Base-by-base conservation (phyloP, 2,113 vertebrate genomes). In the Poecile atricapillus region DNA sequence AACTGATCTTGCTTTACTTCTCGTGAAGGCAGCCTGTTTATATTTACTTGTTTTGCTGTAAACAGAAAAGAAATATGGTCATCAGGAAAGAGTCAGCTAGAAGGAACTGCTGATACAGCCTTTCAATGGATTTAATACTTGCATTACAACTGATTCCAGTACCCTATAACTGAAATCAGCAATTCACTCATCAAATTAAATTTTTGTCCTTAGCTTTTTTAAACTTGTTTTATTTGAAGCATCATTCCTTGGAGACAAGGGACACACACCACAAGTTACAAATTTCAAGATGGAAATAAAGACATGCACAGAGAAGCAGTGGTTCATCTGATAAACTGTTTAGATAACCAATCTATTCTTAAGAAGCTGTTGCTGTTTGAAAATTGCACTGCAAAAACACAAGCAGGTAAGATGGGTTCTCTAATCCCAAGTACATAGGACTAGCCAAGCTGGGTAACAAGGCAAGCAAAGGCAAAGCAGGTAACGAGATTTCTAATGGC, bases 31-130 rank as follows among this genome's bases (percentile, higher is more conserved):
- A 73, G 53, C 1, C 33, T 82, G 18, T 53, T 73, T 43, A 2
- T 64, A 65, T 69, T 63, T 74, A 41, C 23, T 62, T 64, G 56
- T 65, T 71, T 64, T 81, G 30, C 44, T 82, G 52, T 30, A 52
- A 90, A 59, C 28, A 67, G 25, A 33, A 47, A 60, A 33, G 44
- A n/a, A 58, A 2, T 1, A n/a, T 0, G 0, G 27, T 25, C 30
- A 52, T 52, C 27, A 79, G 69, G 41, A 85, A 84, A 63, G 23
- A 81, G 53, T 35, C 31, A 67, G 47, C 47, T 14, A 43, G 15
- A 59, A 94, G 35, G 24, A 78, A 71, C 27, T 9, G 12, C 53
- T 18, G 41, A 39, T 76, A 81, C 0, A 4, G 49, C 41, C 56
- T 88, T 70, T 23, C 63, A 37, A 7, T 15, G 3, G 44, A 75